phyloP scores from a whole-genome alignment of 2,888 invertebrate species.

The Rhaphigaster nebulosa region DNA sequence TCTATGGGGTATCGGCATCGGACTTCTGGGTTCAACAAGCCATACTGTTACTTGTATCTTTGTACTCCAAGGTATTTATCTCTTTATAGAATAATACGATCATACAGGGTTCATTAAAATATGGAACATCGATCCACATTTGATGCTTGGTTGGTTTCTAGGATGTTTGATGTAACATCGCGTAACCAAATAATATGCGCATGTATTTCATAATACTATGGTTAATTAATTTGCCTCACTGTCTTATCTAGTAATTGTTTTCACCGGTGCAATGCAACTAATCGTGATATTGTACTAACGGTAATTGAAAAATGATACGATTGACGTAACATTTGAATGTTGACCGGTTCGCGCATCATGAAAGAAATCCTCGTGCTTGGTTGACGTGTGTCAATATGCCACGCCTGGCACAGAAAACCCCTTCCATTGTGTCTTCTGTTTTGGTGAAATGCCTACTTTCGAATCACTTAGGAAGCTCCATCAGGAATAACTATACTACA shows the following conservation, averaged over 20 bases:
- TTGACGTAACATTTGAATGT: background rate
- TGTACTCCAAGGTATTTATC: too few relatives aligned
- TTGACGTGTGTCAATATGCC: slow-evolving; percentile 7
- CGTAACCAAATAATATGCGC: background rate
- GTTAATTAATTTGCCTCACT: background rate
- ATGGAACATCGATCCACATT: background rate
- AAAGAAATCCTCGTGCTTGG: background rate
- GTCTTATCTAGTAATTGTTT: background rate
- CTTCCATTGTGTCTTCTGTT: background rate
- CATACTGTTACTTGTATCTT: too few relatives aligned
- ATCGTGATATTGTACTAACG: background rate
- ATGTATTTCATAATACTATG: background rate
- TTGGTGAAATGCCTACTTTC: slow-evolving; percentile 29
- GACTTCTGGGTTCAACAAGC: too few relatives aligned
- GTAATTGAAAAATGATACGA: background rate
- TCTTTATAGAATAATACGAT: too few relatives aligned
- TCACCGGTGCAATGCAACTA: background rate
- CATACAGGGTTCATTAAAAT: background rate
- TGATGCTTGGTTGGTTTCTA: background rate
- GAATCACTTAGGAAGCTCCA: background rate
- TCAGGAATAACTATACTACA: background rate
- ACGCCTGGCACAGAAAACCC: slow-evolving; percentile 16
- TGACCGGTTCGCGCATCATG: background rate
- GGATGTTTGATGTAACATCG: background rate
- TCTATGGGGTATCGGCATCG: too few relatives aligned